These are phyloP conservation scores for Villa cingulata DNA, from an alignment of 2,888 invertebrate genomes.

Conservation along the genomic window DNA sequence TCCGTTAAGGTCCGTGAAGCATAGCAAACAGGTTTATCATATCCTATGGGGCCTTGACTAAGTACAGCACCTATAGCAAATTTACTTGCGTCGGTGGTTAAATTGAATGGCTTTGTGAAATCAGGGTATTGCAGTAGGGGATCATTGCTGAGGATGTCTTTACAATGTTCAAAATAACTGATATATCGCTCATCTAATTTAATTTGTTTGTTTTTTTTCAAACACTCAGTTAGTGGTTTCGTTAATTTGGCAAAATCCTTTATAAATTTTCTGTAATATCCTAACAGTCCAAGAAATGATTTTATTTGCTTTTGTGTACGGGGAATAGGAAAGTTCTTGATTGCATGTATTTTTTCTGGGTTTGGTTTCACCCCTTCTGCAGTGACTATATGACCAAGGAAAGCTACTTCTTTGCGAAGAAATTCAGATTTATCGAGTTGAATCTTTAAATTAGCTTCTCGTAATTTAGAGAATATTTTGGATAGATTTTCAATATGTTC, in stretches of 20 bases:
- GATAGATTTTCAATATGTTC: conserved; percentile 18
- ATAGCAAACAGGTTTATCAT: background rate
- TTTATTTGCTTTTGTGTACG: conserved; percentile 17
- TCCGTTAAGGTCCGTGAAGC: background rate
- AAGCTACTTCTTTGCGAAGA: conserved; percentile 17
- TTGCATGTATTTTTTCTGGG: conserved; percentile 18
- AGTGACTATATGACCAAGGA: conserved; percentile 22
- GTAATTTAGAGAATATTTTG: conserved; percentile 15
- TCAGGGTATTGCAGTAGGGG: background rate
- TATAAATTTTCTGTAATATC: conserved; percentile 10
- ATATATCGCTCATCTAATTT: background rate
- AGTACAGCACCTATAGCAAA: background rate
- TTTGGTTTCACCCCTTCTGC: conserved; percentile 21
- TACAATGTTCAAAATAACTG: background rate
- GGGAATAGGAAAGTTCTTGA: conserved; percentile 16
- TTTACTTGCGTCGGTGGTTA: background rate
- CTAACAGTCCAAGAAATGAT: conserved; percentile 14
- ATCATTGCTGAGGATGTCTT: background rate
- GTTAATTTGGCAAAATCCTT: conserved; percentile 1
- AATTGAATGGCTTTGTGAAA: background rate
- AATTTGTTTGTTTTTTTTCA: background rate
- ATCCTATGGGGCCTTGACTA: background rate
- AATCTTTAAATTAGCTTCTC: conserved; percentile 16
- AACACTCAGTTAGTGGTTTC: background rate
- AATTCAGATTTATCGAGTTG: conserved; percentile 19